These are phyloP conservation scores for Archips crataeganus DNA, from an alignment of 2,888 invertebrate species.

Conservation along the genomic window DNA sequence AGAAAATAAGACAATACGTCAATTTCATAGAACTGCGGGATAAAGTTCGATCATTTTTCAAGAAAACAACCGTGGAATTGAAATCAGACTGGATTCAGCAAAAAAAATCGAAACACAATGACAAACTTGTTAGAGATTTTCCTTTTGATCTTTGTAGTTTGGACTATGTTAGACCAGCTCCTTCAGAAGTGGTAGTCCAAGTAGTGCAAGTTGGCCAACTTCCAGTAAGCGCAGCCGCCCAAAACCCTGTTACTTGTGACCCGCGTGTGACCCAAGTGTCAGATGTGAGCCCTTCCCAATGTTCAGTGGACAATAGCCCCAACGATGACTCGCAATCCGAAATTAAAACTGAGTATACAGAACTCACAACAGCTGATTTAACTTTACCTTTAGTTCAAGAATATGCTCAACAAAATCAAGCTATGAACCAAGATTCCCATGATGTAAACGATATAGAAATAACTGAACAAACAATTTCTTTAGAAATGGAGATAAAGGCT, in stretches of 20 bases:
- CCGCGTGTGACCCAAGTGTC: conserved; percentile 80
- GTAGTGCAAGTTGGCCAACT: conserved; percentile 86
- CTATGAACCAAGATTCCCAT: conserved; percentile 54
- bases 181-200: conserved; percentile 77
- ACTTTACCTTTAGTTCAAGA: conserved; percentile 70
- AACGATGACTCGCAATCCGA: conserved; percentile 68
- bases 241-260: conserved; percentile 79
- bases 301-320: conserved; percentile 71
- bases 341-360: conserved; percentile 79
- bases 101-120: conserved; percentile 41
- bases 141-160: conserved; percentile 83
- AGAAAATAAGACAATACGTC: conserved; percentile 57
- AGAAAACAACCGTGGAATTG: conserved; percentile 64
- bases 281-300: conserved; percentile 77
- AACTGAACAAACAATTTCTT: conserved; percentile 59
- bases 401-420: conserved; percentile 64
- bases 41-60: conserved; percentile 72
- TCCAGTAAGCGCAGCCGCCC: conserved; percentile 77
- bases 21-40: conserved; percentile 65
- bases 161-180: conserved; percentile 86
- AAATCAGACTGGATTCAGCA: conserved; percentile 53
- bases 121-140: conserved; percentile 44
- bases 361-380: conserved; percentile 77
- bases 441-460: conserved; percentile 53
- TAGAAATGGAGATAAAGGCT: conserved; percentile 65